Base-by-base conservation (phyloP, 2,113 vertebrate genomes). In the Semicossyphus pulcher region DNA sequence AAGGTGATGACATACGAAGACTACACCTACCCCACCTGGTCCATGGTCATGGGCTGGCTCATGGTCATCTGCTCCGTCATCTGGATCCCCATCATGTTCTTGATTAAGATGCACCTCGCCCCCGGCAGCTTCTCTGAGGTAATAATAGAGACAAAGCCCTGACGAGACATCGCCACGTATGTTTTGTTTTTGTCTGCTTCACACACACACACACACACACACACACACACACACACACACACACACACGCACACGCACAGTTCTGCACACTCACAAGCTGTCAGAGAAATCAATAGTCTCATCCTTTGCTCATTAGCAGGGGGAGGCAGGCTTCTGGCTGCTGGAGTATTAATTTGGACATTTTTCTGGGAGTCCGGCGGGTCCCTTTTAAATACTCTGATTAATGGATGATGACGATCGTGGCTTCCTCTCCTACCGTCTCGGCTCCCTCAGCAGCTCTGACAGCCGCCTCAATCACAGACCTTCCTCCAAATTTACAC, bases 11-110 rank as follows among this genome's bases (percentile, higher is more conserved):
- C 97, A 3, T 99, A 99, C 0, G 97, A 97, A 82, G 92, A 94
- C 73, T 99, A 99, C 88, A 96, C 95, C 78, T 99, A 99, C 81
- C 97, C 98, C 1, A 93, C 93, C 89, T 99, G 98, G 98, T 99
- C 98, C 74, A 99, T 99, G 98, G 94, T 98, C 32, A 59, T 99
- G 0, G 98, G 96, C 20, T 99, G 98, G 98, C 93, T 99, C 53
- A 98, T 99, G 97, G 93, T 99, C 42, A 95, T 93, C 91, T 97
- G 96, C 83, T 99, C 97, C 0, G 97, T 99, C 74, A 97, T 99
- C 85, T 99, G 98, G 97, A 99, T 99, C 87, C 98, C 98, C 2
- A 93, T 99, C 69, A 99, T 99, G 98, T 99, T 99, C 57, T 89
- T 94, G 87, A 96, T 99, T 80, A 99, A 99, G 94, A 99, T 99